Evolutionary conservation across 2,888 invertebrate genomes (phyloP).

Genomic region (Pasiphila rectangulata): DNA sequence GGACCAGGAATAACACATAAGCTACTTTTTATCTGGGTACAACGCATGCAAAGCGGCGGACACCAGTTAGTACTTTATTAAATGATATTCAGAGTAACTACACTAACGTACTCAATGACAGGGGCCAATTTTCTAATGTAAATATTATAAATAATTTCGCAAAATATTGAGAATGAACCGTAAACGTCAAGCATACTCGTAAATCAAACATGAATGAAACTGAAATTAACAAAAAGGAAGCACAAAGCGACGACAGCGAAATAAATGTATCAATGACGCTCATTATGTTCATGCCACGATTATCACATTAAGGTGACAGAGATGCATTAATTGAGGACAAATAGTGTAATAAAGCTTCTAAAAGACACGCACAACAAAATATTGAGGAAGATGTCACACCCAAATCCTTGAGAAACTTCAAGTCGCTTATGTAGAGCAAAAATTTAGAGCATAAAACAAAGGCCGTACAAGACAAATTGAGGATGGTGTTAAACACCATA

Average conservation of each 20-base stretch:
- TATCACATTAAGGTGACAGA: constrained; percentile 29
- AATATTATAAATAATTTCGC: too few species aligned
- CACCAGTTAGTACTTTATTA: too few species aligned
- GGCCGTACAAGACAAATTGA: constrained; percentile 13
- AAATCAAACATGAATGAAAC: constrained; percentile 13
- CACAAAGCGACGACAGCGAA: constrained; percentile 27
- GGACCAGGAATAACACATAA: too few species aligned
- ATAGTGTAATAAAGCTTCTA: constrained; percentile 20
- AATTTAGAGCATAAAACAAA: background rate
- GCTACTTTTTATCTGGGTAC: too few species aligned
- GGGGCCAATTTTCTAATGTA: too few species aligned
- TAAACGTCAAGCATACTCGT: constrained; percentile 6
- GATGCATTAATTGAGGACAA: constrained; percentile 32
- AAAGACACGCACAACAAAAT: constrained; percentile 17
- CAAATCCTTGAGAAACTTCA: background rate
- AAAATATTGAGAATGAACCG: background rate
- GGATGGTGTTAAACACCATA: constrained; percentile 23
- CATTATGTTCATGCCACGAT: constrained; percentile 33
- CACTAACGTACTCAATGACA: too few species aligned
- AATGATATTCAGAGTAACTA: too few species aligned
- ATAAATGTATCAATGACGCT: constrained; percentile 30
- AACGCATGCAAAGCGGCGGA: too few species aligned
- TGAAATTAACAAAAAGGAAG: constrained; percentile 15
- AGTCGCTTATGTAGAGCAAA: background rate
- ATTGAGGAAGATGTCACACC: constrained; percentile 17